phyloP scores from a whole-genome alignment of 2,797 vertebrate species.

The Sebastes oblongus region DNA sequence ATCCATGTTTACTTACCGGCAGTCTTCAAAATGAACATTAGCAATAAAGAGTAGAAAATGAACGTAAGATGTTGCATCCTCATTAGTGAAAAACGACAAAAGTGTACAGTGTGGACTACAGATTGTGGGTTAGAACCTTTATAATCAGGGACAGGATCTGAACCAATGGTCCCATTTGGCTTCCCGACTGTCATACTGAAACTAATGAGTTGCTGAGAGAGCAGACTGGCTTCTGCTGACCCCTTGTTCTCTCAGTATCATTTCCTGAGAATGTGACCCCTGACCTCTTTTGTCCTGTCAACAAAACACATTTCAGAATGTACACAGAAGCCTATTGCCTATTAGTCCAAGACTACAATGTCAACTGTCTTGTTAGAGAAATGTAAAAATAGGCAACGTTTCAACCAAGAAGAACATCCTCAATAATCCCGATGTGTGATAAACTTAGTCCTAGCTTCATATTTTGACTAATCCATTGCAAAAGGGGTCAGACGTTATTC shows the following conservation, averaged over 20 bases:
- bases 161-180: background rate
- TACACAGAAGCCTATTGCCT: background rate
- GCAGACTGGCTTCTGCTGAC: constrained; percentile 1
- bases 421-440: background rate
- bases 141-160: background rate
- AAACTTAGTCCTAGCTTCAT: background rate
- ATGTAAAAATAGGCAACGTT: background rate
- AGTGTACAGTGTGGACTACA: background rate
- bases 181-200: background rate
- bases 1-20: background rate
- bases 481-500: background rate
- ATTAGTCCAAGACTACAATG: background rate
- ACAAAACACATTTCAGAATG: constrained; percentile 1
- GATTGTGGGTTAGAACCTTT: background rate
- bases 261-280: background rate
- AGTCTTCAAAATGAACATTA: background rate
- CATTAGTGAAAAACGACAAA: background rate
- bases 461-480: background rate
- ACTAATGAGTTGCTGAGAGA: constrained; percentile 6
- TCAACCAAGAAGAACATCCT: background rate
- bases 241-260: background rate
- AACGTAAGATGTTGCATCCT: background rate
- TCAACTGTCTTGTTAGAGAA: background rate
- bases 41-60: background rate
- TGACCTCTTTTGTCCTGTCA: background rate